Base-by-base conservation (phyloP, 2,113 vertebrate species). In the Indicator maculatus region DNA sequence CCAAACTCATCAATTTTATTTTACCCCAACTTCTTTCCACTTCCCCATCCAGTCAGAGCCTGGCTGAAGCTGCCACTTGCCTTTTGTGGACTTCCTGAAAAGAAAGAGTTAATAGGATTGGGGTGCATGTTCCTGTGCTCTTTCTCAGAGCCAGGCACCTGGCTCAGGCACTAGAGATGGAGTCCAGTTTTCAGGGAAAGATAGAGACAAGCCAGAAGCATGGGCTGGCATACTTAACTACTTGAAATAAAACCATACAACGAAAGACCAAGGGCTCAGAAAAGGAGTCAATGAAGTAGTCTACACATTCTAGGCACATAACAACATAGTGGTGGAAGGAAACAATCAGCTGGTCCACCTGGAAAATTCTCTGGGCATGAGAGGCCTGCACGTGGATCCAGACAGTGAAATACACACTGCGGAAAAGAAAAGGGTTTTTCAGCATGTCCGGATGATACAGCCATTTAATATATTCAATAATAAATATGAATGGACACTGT, bases 121-220 rank as follows among this genome's bases (percentile, higher is more conserved):
- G 69, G 65, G 76, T 0, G 11, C 47, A 19, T 58, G 77, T 16
- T 78, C 81, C 76, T 80, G 45, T n/a, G 18, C 66, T 83, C 77
- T 83, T 63, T 78, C 77, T 36, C 71, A 70, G 50, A 85, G 86
- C 70, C 76, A 63, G 70, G 86, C 93, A 90, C 92, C 84, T 93
- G 95, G 95, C 93, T 82, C 71, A 63, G 16, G 81, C 71, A 14
- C 83, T 21, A 36, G 7, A 85, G 45, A 85, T 23, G 1, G 20
- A 77, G 87, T 73, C 94, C 94, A 92, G 93, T 73, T 94, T 91
- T 89, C 87, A 93, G 82, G 65, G 82, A 44, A 66, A 91, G 84
- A 91, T 85, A 91, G 28, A 93, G 89, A 75, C 95, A 93, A 91
- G 93, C 89, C 94, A 95, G 88, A 74, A 96, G 83, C 78, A 96